Percentiles rank a stretch among this genome's conserved stretches.
Conservation (phyloP, 2,113 vertebrate genomes). For the Dromiciops gliroides region DNA sequence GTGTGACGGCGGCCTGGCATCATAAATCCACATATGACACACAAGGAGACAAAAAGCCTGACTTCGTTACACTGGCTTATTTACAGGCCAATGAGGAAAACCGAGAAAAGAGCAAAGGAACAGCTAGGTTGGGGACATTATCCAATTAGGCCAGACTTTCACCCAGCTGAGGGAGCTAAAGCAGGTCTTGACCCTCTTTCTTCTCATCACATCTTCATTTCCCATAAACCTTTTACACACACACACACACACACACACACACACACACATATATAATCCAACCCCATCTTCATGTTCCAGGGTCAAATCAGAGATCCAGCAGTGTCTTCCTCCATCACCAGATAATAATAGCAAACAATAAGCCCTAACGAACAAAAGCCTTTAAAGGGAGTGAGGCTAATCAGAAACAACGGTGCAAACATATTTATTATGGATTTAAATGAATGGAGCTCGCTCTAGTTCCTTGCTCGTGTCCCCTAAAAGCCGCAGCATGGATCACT, state of each 20-base stretch:
- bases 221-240: not conserved
- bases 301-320: constrained; percentile 15
- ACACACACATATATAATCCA: not conserved
- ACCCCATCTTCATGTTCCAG: not conserved
- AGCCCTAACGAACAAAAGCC: not conserved
- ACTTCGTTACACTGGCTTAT: not conserved
- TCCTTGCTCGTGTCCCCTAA: not conserved
- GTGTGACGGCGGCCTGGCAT: not conserved
- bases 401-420: not conserved
- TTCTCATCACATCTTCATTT: not conserved
- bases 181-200: not conserved
- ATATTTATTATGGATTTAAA: not conserved
- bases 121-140: not conserved
- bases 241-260: fast-evolving
- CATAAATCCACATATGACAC: not conserved
- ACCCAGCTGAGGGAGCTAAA: not conserved
- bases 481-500: not conserved
- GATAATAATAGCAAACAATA: not conserved
- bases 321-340: not conserved
- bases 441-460: not conserved
- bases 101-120: not conserved
- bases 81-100: not conserved
- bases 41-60: not conserved
- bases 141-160: constrained; percentile 6
- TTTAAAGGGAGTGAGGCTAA: not conserved